Percentiles rank a stretch among this genome's conserved stretches.
phyloP scores from a whole-genome alignment of 2,113 vertebrate species.

The Gymnocephalus cernua region DNA sequence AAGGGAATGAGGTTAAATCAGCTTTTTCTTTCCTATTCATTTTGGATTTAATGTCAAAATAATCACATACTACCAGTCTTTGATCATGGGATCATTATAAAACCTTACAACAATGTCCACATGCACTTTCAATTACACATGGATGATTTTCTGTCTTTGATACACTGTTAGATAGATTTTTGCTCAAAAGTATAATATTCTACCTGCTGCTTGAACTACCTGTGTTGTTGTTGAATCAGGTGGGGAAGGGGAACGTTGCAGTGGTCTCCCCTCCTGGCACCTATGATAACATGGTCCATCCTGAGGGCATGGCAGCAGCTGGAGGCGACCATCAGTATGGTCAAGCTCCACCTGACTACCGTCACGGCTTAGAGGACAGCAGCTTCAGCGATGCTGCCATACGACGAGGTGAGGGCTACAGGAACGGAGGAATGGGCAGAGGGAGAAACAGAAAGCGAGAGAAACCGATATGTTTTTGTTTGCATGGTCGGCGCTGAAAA shows the following conservation, averaged over 20 bases:
- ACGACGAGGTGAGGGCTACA: constrained; percentile 74
- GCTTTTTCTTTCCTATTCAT: neutral
- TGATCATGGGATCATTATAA: constrained; percentile 10
- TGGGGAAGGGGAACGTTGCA: constrained; percentile 49
- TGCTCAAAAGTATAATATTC: neutral
- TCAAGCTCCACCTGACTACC: constrained; percentile 67
- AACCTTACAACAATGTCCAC: neutral
- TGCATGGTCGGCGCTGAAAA: neutral
- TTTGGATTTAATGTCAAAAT: neutral
- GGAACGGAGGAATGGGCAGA: neutral
- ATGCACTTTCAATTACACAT: neutral
- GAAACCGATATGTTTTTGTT: constrained; percentile 10
- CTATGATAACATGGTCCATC: constrained; percentile 34
- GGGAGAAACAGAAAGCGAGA: neutral
- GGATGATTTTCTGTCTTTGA: constrained; percentile 2
- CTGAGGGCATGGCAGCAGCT: constrained; percentile 8
- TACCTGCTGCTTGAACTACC: neutral
- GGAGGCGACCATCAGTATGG: neutral
- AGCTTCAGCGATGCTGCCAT: constrained; percentile 74
- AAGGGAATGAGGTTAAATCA: neutral
- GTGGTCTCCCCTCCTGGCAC: constrained; percentile 62
- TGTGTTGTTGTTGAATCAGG: constrained; percentile 31
- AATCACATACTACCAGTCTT: constrained; percentile 10
- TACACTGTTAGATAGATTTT: neutral
- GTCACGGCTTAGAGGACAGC: constrained; percentile 36